phyloP scores from a whole-genome alignment of 2,888 invertebrate species.

The Idaea dimidiata region DNA sequence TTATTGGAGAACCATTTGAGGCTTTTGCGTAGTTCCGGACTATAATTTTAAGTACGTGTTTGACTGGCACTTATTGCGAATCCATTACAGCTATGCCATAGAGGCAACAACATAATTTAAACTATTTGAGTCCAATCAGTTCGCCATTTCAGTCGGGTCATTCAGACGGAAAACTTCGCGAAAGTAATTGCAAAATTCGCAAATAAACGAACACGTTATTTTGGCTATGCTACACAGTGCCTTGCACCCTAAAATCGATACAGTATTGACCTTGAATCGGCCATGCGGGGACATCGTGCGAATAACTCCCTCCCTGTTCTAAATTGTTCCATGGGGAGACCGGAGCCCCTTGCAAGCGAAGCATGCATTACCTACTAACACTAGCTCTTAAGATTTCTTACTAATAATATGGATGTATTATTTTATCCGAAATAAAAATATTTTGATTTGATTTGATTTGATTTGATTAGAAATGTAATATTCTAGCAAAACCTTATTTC shows the following conservation, averaged over 20 bases:
- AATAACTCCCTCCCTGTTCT: slow-evolving; percentile 44
- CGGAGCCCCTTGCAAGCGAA: slow-evolving; percentile 7
- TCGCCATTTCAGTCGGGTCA: neutral
- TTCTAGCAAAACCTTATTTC: no score
- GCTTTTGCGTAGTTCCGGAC: slow-evolving; percentile 26
- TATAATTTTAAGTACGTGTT: slow-evolving; percentile 10
- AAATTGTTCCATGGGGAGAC: slow-evolving; percentile 34
- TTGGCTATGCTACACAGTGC: slow-evolving; percentile 19
- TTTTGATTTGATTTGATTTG: no score
- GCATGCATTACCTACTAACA: no score
- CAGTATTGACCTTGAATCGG: slow-evolving; percentile 64
- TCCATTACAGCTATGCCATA: neutral
- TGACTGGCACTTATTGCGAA: neutral
- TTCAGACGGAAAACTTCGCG: neutral
- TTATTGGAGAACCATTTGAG: slow-evolving; percentile 25
- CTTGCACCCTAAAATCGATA: slow-evolving; percentile 56
- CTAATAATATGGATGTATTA: no score
- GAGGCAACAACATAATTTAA: neutral
- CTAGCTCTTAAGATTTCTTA: no score
- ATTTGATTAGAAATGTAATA: no score
- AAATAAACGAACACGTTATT: slow-evolving; percentile 3
- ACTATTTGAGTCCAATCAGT: no score
- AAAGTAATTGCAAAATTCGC: neutral
- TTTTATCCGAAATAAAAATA: no score
- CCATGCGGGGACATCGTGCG: slow-evolving; percentile 47